Evolutionary conservation across 2,113 vertebrate genomes (phyloP).

Genomic region (Thalassoma bifasciatum): DNA sequence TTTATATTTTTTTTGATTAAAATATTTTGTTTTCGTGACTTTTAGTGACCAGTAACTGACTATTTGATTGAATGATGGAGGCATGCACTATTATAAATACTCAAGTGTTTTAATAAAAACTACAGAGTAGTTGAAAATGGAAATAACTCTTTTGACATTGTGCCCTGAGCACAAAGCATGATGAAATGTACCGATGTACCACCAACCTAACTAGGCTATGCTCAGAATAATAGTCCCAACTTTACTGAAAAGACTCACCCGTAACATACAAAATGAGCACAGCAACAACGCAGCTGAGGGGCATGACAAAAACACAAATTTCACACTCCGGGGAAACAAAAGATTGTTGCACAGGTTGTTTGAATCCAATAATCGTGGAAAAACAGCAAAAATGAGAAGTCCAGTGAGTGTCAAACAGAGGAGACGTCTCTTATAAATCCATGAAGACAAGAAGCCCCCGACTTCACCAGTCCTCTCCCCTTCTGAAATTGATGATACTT

Average conservation of each 20-base stretch:
- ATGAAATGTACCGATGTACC: too few species aligned
- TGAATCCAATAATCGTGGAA: not conserved
- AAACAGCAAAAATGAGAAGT: not conserved
- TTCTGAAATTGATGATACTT: not conserved
- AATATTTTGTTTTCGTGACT: too few species aligned
- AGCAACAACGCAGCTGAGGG: constrained; percentile 23
- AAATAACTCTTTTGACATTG: too few species aligned
- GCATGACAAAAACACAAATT: constrained; percentile 58
- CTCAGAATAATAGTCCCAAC: not conserved
- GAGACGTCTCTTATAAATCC: not conserved
- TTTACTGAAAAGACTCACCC: constrained; percentile 55
- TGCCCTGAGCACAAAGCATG: not conserved
- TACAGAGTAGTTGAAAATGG: too few species aligned
- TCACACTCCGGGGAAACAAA: not conserved
- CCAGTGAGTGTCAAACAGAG: not conserved
- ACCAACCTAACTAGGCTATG: too few species aligned
- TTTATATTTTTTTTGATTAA: too few species aligned
- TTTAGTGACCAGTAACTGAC: too few species aligned
- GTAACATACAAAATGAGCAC: constrained; percentile 52
- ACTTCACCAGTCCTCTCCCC: not conserved
- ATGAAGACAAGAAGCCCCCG: constrained; percentile 2
- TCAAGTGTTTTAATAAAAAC: too few species aligned
- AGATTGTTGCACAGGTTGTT: not conserved
- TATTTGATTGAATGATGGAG: too few species aligned
- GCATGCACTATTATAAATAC: too few species aligned